Evolutionary conservation across 2,888 invertebrate genomes (phyloP), one percentile per base, ranked within the genome.

Genomic region (Lypha dubia): DNA sequence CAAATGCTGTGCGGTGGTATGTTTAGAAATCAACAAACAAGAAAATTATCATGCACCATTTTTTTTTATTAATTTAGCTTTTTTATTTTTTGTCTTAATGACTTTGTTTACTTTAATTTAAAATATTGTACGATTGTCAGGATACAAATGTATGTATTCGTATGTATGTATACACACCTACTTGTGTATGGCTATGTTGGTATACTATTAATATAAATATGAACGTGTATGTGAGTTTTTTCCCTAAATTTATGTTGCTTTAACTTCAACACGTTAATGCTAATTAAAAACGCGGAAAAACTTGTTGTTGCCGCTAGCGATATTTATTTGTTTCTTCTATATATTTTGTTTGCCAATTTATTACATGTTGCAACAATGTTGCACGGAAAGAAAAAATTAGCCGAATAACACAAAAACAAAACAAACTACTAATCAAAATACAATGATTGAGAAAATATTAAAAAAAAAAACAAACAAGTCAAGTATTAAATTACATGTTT

Each of bases 261-360:
- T 53, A 63, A 56, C 24, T 60, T 77, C 53, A 83, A 73, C 67
- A 74, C 71, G 63, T 79, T 74, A 63, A 79, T 49, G 68, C 63
- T 70, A 83, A 83, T 83, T 79, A 79, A 62, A 79, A 79, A 79
- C 53, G 68, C 74, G 74, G 70, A 83, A 83, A 83, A 74, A 46
- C 79, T 41, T 70, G 67, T 56, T 62, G 17, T 44, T 41, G 38
- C 17, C 44, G 15, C 24, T 41, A 15, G 20, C n/a, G n/a, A n/a
- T n/a, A n/a, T n/a, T n/a, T n/a, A n/a, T n/a, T n/a, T n/a, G 22
- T 3, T 49, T 44, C 15, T 28, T 20, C 35, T 4, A 15, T 15
- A 17, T 28, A 56, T 41, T 58, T n/a, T n/a, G n/a, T 46, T 24
- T 15, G 58, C n/a, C 22, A 46, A 20, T 22, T 56, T 56, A 46